Evolutionary conservation across 1,140 invertebrate species (phyloP).

Genomic region (Sinella curviseta): DNA sequence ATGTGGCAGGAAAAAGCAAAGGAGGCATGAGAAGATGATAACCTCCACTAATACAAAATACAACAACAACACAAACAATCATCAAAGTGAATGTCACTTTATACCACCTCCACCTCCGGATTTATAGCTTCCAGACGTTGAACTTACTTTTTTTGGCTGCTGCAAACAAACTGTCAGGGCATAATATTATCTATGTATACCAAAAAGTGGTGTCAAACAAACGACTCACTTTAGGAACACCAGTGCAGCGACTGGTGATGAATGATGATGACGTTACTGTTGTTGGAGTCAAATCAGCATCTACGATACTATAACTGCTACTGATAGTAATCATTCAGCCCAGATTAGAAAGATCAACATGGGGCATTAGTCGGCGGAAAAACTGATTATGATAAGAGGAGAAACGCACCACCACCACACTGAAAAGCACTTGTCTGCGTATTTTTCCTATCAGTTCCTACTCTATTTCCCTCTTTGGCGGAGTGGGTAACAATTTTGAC

Average conservation of each 20-base stretch:
- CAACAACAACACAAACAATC: neutral
- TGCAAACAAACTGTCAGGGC: neutral
- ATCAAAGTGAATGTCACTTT: neutral
- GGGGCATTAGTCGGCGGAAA: neutral
- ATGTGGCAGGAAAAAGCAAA: conserved; percentile 5
- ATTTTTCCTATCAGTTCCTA: neutral
- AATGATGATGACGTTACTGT: neutral
- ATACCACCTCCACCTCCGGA: neutral
- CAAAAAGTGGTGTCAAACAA: neutral
- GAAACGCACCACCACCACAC: neutral
- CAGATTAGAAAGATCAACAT: neutral
- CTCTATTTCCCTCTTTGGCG: neutral
- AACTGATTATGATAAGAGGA: neutral
- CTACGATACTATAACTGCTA: no score
- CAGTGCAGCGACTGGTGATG: neutral
- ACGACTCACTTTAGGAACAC: neutral
- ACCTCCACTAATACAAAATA: neutral
- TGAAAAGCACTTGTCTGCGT: neutral
- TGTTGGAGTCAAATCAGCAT: neutral
- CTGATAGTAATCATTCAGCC: neutral
- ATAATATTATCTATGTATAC: neutral
- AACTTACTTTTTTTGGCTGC: neutral
- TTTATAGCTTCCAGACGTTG: conserved; percentile 20
- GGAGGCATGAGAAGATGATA: neutral
- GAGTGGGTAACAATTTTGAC: neutral